A percentile compares a stretch with the other conserved stretches of the same genome.
These are phyloP conservation scores for Thera britannica DNA, from an alignment of 2,888 invertebrate species.

Conservation along the genomic window DNA sequence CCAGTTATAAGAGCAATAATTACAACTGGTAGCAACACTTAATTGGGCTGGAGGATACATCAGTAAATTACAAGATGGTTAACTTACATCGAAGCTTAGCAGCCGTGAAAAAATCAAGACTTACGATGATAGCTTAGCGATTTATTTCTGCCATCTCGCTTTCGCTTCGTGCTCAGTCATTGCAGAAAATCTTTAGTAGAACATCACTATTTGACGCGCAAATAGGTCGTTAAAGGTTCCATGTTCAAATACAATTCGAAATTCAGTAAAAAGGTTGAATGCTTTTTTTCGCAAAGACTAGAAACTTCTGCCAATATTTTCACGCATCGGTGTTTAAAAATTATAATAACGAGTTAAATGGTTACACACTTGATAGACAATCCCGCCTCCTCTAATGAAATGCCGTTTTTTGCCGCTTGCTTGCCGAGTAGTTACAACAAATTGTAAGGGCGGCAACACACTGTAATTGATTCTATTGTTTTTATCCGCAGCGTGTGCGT, in stretches of 20 bases:
- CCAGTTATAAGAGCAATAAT: slow-evolving; percentile 69
- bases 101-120: slow-evolving; percentile 61
- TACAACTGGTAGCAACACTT: slow-evolving; percentile 67
- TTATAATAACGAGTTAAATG: slow-evolving; percentile 35
- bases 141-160: slow-evolving; percentile 52
- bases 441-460: slow-evolving; percentile 44
- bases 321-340: slow-evolving; percentile 36
- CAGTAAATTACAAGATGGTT: slow-evolving; percentile 66
- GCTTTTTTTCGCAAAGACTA: slow-evolving; percentile 15
- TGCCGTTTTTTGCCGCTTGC: slow-evolving; percentile 33
- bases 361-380: slow-evolving; percentile 35
- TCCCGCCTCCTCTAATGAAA: slow-evolving; percentile 39
- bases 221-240: slow-evolving; percentile 42
- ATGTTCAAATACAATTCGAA: slow-evolving; percentile 39
- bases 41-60: slow-evolving; percentile 73
- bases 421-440: slow-evolving; percentile 35
- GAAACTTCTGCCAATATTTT: slow-evolving; percentile 27
- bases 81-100: slow-evolving; percentile 58
- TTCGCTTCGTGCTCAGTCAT: slow-evolving; percentile 50
- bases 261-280: slow-evolving; percentile 15
- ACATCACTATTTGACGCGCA: slow-evolving; percentile 49
- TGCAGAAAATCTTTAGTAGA: slow-evolving; percentile 40
- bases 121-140: slow-evolving; percentile 65
- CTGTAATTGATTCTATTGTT: slow-evolving; percentile 44
- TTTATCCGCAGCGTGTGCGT: slow-evolving; percentile 38